These are phyloP conservation scores for Nephrotoma flavescens DNA, from an alignment of 2,888 invertebrate genomes.

Conservation along the genomic window DNA sequence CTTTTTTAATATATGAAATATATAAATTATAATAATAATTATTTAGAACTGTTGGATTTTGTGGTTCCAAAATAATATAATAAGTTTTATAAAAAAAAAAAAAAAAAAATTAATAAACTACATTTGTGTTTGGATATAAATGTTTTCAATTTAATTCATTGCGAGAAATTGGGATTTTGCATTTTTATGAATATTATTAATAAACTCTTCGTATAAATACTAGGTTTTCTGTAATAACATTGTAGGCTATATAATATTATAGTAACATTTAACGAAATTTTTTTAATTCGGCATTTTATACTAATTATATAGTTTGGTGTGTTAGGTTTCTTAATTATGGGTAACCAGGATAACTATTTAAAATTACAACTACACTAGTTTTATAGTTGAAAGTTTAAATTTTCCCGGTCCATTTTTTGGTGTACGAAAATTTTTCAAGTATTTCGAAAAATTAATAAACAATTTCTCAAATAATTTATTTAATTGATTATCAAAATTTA, in stretches of 20 bases:
- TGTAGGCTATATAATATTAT: neutral
- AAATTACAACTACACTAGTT: neutral
- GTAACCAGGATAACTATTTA: neutral
- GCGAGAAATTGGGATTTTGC: neutral
- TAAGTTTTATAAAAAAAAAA: neutral
- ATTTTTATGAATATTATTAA: neutral
- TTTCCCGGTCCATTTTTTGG: neutral
- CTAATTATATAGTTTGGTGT: neutral
- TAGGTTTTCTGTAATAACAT: neutral
- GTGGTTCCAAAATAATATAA: neutral
- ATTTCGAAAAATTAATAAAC: neutral
- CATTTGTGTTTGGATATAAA: neutral
- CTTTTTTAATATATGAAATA: constrained; percentile 5
- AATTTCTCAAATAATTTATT: neutral
- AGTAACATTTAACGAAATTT: neutral
- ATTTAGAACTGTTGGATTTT: neutral
- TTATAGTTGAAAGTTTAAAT: neutral
- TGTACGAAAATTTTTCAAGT: neutral
- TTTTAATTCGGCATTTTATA: neutral
- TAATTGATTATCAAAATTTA: neutral
- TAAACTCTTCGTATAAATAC: neutral
- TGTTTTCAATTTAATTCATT: neutral
- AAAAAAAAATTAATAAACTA: neutral
- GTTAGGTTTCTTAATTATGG: neutral
- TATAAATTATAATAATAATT: neutral